Base-by-base conservation (phyloP, 2,797 vertebrate genomes). In the Galago senegalensis region DNA sequence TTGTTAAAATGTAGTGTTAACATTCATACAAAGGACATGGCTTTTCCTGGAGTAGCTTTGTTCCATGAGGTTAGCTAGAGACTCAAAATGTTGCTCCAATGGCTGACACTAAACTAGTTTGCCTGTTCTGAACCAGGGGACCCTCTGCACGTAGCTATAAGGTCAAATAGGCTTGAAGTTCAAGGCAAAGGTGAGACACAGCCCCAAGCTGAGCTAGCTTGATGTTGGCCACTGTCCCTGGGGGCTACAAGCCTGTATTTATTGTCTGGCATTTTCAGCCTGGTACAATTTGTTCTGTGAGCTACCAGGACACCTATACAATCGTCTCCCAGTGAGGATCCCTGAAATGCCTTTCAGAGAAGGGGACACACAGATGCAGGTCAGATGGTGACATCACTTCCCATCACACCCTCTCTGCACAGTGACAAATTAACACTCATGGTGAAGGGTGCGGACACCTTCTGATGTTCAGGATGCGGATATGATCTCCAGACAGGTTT, bases 101-200 rank as follows among this genome's bases (percentile, higher is more conserved):
- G 4, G 16, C 20, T 16, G 5, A 2, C 2, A 0, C 0, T 29
- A 2, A 25, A 18, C 17, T 0, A 0, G 1, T 13, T 16, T 21
- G 20, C 37, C 23, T 13, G 25, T 7, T 7, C 76, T 16, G 25
- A 31, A 43, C 31, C 12, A 11, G 16, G 31, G 10, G 10, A 61
- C n/a, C 21, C 4, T 65, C 65, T 16, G 1, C 1, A 4, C 1
- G 21, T 27, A 43, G 27, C 49, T 31, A 0, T 29, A 25, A 18
- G 29, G 20, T 11, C 18, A 13, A 16, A 16, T 6, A 7, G 37
- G 23, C 25, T 89, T 37, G 40, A 56, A 17, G 4, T 86, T 75
- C 49, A 34, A 61, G 65, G 10, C 1, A 11, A 14, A 0, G 5
- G 17, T 11, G 27, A 17, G 7, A 20, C 2, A 2, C 12, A 13